Percentiles rank a stretch among this genome's conserved stretches.
phyloP scores from a whole-genome alignment of 2,888 invertebrate species.

The Hemaris fuciformis region DNA sequence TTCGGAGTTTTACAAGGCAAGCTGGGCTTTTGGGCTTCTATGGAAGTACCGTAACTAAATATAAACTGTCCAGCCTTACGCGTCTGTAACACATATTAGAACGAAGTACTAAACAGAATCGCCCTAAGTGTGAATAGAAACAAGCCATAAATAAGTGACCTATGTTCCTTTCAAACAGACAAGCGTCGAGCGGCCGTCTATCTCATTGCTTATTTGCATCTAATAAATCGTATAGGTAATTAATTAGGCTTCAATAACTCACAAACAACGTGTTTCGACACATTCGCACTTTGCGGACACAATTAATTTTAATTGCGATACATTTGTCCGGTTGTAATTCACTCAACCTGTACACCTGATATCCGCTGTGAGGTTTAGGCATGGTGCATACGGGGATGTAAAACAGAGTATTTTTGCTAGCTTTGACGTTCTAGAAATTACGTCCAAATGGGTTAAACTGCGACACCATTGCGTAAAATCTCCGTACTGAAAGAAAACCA shows the following conservation, averaged over 20 bases:
- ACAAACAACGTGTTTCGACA: conserved; percentile 21
- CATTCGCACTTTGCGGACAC: conserved; percentile 33
- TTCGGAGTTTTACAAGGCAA: no score
- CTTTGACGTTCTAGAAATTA: no score
- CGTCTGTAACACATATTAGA: no score
- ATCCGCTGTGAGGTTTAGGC: conserved; percentile 12
- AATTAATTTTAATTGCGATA: conserved; percentile 43
- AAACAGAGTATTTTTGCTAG: background rate
- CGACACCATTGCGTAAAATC: background rate
- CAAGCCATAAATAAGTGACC: no score
- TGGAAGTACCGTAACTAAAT: no score
- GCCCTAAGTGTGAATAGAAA: no score
- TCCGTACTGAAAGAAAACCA: no score
- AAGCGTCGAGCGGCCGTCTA: background rate
- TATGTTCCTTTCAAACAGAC: background rate
- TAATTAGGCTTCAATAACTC: conserved; percentile 38
- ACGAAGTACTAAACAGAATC: no score
- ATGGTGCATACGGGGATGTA: background rate
- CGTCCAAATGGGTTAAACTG: no score
- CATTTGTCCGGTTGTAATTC: conserved; percentile 39
- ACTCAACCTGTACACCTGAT: conserved; percentile 38
- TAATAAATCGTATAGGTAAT: conserved; percentile 2
- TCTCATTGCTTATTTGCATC: background rate
- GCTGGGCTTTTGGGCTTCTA: no score
- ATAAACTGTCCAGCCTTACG: no score